phyloP scores from a whole-genome alignment of 2,797 vertebrate species.

The Cirrhinus mrigala region DNA sequence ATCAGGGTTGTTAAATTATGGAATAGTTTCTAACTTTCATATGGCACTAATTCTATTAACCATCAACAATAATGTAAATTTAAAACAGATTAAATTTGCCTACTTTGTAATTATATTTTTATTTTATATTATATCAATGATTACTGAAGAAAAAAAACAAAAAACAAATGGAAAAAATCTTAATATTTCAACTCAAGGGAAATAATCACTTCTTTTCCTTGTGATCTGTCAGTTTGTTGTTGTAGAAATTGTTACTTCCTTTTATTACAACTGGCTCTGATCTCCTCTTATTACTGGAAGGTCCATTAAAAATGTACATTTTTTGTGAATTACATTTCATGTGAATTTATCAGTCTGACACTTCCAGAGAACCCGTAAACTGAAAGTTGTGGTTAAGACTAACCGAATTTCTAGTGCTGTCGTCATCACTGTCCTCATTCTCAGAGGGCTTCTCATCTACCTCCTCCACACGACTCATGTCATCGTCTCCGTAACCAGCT shows the following conservation, averaged over 20 bases:
- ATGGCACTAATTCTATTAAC: neutral
- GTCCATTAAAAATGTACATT: neutral
- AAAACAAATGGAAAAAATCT: no score
- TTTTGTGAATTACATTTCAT: neutral
- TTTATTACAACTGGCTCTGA: neutral
- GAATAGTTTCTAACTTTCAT: neutral
- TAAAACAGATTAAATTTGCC: neutral
- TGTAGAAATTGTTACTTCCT: neutral
- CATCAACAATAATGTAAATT: neutral
- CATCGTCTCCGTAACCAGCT: slow-evolving; percentile 88
- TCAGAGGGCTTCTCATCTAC: slow-evolving; percentile 82
- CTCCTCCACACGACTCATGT: slow-evolving; percentile 81
- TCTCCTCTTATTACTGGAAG: no score
- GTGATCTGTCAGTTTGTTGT: neutral
- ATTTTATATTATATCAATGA: no score
- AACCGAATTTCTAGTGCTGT: slow-evolving; percentile 88
- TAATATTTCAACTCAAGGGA: neutral
- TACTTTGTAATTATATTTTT: neutral
- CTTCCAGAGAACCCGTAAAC: neutral
- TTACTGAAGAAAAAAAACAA: fast-evolving
- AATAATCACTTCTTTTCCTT: neutral
- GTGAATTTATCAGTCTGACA: neutral
- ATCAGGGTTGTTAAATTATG: neutral
- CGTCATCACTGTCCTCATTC: slow-evolving; percentile 88
- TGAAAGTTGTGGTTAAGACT: slow-evolving; percentile 61